Evolutionary conservation across 2,113 vertebrate genomes (phyloP).

Genomic region (Heptranchias perlo): DNA sequence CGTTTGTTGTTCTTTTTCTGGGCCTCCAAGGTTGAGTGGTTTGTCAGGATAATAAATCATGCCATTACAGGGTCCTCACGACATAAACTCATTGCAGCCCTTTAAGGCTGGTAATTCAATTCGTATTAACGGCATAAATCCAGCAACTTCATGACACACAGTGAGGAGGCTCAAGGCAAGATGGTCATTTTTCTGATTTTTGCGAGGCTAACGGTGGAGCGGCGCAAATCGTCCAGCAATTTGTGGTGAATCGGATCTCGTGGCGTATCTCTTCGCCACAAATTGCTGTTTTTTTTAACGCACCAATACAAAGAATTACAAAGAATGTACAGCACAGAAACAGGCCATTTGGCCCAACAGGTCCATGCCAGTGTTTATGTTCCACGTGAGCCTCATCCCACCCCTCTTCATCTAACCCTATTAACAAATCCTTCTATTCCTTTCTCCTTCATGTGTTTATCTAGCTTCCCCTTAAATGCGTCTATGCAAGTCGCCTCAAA

Average conservation of each 20-base stretch:
- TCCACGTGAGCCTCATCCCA: too few relatives aligned
- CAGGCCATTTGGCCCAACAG: too few relatives aligned
- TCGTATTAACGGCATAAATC: background rate
- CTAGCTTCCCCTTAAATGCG: too few relatives aligned
- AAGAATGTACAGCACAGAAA: too few relatives aligned
- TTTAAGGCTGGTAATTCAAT: background rate
- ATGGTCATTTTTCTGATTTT: background rate
- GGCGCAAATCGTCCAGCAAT: background rate
- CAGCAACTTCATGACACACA: background rate
- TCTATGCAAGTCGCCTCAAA: too few relatives aligned
- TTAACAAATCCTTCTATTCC: too few relatives aligned
- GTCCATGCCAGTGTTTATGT: too few relatives aligned
- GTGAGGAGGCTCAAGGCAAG: background rate
- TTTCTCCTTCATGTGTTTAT: too few relatives aligned
- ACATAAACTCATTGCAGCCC: too few relatives aligned
- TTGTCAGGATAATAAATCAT: background rate
- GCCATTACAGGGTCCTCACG: too few relatives aligned
- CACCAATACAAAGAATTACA: too few relatives aligned
- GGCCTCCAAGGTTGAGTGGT: background rate
- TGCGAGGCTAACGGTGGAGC: background rate
- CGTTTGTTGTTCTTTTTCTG: background rate
- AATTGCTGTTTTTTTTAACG: background rate
- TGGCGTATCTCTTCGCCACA: background rate
- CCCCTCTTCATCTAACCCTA: too few relatives aligned
- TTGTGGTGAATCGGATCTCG: background rate